Evolutionary conservation across 2,888 invertebrate species (phyloP), one percentile per base, ranked within the genome.

Genomic region (Aphidius colemani): DNA sequence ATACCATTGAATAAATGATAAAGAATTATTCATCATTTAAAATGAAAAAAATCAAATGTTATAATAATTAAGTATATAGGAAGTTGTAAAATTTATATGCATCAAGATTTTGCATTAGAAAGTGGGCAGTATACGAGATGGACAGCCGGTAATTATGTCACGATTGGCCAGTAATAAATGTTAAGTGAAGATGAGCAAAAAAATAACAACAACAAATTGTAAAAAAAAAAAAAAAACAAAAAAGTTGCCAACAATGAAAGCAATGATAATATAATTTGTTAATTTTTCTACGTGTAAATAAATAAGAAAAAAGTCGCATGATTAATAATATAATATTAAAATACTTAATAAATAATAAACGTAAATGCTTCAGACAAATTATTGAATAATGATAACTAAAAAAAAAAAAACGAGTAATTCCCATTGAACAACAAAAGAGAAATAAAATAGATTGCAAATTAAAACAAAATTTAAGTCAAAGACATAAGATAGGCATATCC

Each of bases 61-160:
- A 18, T 56, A 30, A 44, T 44, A 10, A 5, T 56, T 41, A 30
- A 48, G n/a, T 48, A 57, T 48, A 48, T 57, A 57, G 57, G 57
- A 57, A 57, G 57, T 30, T 30, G 30, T 46, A 46, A 8, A 13
- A 44, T 43, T 43, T 57, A 39, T 30, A 45, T 45, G 46, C 46
- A 57, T 46, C 46, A 39, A 45, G 57, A n/a, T 30, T 30, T 30
- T 69, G 70, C 70, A 78, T 78, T 78, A 76, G 78, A 78, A 78
- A 78, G 78, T 74, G 74, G 75, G 69, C 69, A 69, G 69, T 66
- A 45, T 59, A 53, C 41, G 64, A 60, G 66, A 70, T 61, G 62
- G 74, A 72, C 73, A 78, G 72, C 75, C 74, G 71, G 72, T 74
- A 77, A 78, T 78, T 74, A 78, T 75, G 71, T 71, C 69, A 74